Evolutionary conservation across 1,140 invertebrate species (phyloP).

Genomic region (Gonatopus flavifemur): DNA sequence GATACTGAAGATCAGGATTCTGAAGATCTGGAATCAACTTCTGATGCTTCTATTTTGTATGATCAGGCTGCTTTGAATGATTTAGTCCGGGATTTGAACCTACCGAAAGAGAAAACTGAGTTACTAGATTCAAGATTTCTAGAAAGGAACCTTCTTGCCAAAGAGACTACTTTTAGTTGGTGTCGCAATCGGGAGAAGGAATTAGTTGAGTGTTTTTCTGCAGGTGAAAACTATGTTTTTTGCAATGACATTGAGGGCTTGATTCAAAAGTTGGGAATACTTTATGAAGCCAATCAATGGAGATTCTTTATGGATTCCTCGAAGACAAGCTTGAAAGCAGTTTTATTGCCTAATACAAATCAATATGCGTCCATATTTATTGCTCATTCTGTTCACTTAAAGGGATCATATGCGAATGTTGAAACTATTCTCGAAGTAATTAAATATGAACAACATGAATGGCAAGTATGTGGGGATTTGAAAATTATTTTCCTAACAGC

Average conservation of each 20-base stretch:
- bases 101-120: conserved; percentile 27
- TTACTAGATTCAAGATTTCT: conserved; percentile 29
- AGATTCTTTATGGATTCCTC: conserved; percentile 6
- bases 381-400: conserved; percentile 3
- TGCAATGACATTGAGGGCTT: conserved; percentile 19
- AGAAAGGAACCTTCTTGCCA: conserved; percentile 6
- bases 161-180: conserved; percentile 10
- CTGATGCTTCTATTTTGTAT: conserved; percentile 9
- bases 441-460: conserved; percentile 4
- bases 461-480: background rate
- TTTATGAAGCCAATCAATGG: conserved; percentile 10
- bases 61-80: conserved; percentile 37
- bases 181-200: conserved; percentile 17
- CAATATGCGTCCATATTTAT: conserved; percentile 3
- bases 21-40: too few relatives aligned
- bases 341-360: conserved; percentile 6
- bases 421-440: background rate
- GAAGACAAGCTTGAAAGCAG: too few relatives aligned
- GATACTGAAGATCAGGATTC: too few relatives aligned
- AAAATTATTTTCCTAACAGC: conserved; percentile 2
- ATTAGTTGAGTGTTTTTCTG: conserved; percentile 21
- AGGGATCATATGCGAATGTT: conserved; percentile 6
- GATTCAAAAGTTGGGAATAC: conserved; percentile 24
- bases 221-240: conserved; percentile 16
- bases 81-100: conserved; percentile 29